Conservation (phyloP, 2,797 vertebrate genomes). For the Neomorphus geoffroyi region DNA sequence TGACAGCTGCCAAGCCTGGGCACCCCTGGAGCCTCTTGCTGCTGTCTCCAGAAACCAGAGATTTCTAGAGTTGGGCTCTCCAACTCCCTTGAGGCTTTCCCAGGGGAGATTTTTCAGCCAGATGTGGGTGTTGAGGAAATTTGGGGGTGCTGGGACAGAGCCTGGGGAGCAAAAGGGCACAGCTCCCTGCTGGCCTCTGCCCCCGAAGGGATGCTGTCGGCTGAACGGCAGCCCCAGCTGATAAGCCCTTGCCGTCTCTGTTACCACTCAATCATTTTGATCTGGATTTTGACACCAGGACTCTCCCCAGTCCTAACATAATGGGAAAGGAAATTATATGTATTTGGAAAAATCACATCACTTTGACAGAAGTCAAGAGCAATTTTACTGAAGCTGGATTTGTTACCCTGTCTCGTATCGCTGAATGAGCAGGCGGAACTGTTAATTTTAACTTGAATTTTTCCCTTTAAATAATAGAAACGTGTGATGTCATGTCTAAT, state of each 20-base stretch:
- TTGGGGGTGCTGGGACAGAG: not conserved
- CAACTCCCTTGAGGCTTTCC: not conserved
- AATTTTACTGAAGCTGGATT: not conserved
- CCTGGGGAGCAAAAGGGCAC: not conserved
- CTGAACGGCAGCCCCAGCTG: not conserved
- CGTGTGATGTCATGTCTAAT: not conserved
- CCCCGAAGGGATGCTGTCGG: not conserved
- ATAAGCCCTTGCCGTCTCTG: not conserved
- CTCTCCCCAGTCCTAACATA: not conserved
- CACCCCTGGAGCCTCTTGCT: not conserved
- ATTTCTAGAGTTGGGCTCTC: not conserved
- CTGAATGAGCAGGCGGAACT: not conserved
- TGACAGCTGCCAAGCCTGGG: not conserved
- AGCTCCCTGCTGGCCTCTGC: accelerated
- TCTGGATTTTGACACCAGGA: not conserved
- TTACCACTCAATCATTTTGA: not conserved
- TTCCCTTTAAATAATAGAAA: conserved; percentile 2
- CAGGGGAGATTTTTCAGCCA: not conserved
- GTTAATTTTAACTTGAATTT: not conserved
- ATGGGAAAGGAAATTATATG: not conserved
- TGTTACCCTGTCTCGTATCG: not conserved
- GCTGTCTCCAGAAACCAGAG: not conserved
- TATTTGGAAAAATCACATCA: conserved; percentile 10
- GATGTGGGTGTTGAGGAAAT: not conserved
- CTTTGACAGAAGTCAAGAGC: not conserved